phyloP scores from a whole-genome alignment of 2,113 vertebrate genomes.

The Phyllopteryx taeniolatus region DNA sequence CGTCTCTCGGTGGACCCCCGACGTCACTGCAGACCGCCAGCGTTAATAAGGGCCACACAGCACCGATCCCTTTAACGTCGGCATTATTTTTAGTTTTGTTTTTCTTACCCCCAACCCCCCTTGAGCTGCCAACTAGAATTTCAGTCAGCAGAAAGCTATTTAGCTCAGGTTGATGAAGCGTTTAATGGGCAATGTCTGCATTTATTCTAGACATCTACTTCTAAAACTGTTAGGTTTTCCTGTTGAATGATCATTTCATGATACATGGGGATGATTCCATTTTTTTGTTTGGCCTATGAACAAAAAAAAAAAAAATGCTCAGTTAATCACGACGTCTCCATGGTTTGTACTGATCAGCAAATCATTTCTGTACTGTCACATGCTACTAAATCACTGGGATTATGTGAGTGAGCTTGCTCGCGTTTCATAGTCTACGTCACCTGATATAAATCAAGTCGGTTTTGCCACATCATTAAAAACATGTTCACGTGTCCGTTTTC shows the following conservation, averaged over 20 bases:
- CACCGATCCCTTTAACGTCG: constrained; percentile 35
- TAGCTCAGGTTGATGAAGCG: constrained; percentile 19
- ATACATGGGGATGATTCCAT: background rate
- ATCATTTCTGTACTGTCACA: background rate
- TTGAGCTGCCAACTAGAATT: constrained; percentile 46
- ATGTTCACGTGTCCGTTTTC: background rate
- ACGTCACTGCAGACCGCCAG: constrained; percentile 55
- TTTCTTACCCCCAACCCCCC: constrained; percentile 4
- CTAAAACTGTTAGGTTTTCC: constrained; percentile 6
- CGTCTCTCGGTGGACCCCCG: constrained; percentile 42
- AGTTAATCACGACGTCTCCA: constrained; percentile 7
- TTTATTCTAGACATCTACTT: constrained; percentile 22
- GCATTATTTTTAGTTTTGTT: constrained; percentile 14
- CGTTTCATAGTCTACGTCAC: background rate
- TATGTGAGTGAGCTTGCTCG: background rate
- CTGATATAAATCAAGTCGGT: background rate
- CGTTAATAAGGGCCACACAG: constrained; percentile 49
- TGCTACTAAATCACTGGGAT: background rate
- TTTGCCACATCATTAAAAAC: background rate
- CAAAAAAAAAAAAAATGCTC: constrained; percentile 9
- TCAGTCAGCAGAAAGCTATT: constrained; percentile 36
- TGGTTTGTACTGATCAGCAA: constrained; percentile 2
- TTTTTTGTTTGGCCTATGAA: background rate
- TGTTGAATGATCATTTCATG: background rate
- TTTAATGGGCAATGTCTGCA: constrained; percentile 27